phyloP scores from a whole-genome alignment of 2,797 vertebrate species.

The Esox masquinongy region DNA sequence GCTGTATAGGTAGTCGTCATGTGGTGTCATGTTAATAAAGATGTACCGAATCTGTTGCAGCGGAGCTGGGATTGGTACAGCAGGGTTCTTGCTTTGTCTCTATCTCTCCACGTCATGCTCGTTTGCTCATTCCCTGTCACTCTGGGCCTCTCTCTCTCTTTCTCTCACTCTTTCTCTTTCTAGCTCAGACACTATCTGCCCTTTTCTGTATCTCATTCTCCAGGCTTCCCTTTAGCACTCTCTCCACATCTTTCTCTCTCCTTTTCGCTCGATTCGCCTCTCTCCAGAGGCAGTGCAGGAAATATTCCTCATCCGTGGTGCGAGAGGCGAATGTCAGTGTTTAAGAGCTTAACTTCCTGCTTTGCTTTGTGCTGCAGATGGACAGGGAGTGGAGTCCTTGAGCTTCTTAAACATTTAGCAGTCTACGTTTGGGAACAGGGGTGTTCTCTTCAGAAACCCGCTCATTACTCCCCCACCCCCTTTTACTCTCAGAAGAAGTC shows the following conservation, averaged over 20 bases:
- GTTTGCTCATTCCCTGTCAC: conserved; percentile 15
- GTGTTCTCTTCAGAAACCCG: conserved; percentile 11
- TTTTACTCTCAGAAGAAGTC: neutral
- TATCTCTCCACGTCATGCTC: conserved; percentile 18
- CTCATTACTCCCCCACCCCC: conserved; percentile 14
- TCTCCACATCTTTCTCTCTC: neutral
- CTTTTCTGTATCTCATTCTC: neutral
- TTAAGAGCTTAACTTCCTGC: conserved; percentile 3
- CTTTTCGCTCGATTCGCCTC: neutral
- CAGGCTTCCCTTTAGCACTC: neutral
- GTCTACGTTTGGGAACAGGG: neutral
- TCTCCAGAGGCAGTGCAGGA: neutral
- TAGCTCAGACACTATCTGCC: neutral
- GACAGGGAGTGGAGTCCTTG: neutral
- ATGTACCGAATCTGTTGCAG: conserved; percentile 41
- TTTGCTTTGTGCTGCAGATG: neutral
- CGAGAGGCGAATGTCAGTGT: conserved; percentile 1
- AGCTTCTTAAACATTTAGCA: conserved; percentile 1
- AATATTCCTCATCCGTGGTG: neutral
- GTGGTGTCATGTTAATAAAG: conserved; percentile 45
- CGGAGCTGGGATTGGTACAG: conserved; percentile 50
- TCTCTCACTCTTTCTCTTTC: conserved; percentile 2
- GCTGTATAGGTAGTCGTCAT: conserved; percentile 58
- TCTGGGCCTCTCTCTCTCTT: neutral
- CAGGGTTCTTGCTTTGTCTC: conserved; percentile 32